Conservation (phyloP, 1,140 invertebrate genomes). For the Neodiprion virginianus region DNA sequence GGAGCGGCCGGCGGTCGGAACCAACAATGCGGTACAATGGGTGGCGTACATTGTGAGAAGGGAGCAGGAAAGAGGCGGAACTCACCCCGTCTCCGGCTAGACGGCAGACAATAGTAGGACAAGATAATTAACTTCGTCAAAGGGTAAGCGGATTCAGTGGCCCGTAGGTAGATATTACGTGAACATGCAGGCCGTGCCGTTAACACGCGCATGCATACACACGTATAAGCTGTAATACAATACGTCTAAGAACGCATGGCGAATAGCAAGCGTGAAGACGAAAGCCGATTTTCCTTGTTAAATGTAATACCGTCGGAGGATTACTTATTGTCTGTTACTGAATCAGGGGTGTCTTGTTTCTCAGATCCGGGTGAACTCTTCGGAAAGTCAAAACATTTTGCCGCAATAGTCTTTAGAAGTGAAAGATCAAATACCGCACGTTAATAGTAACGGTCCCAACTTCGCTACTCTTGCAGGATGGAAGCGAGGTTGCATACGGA, state of each 20-base stretch:
- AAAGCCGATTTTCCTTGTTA: constrained; percentile 5
- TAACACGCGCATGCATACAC: not conserved
- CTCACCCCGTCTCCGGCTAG: not conserved
- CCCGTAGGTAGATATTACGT: not conserved
- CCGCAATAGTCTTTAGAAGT: too few relatives aligned
- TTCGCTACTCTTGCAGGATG: too few relatives aligned
- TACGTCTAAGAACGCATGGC: not conserved
- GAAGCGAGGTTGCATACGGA: not conserved
- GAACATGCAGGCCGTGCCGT: not conserved
- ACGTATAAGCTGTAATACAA: not conserved
- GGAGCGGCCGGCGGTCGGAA: not conserved
- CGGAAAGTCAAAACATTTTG: too few relatives aligned
- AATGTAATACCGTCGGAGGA: not conserved
- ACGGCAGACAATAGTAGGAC: constrained; percentile 1
- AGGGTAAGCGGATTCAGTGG: constrained; percentile 1
- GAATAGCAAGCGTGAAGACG: not conserved
- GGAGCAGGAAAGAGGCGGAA: constrained; percentile 1
- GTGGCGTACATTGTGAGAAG: not conserved
- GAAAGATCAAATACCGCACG: too few relatives aligned
- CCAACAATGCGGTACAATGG: not conserved
- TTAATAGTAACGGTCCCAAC: too few relatives aligned
- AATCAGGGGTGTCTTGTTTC: too few relatives aligned
- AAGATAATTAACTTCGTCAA: constrained; percentile 5
- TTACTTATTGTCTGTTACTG: too few relatives aligned
- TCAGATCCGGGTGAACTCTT: too few relatives aligned